Evolutionary conservation across 1,140 invertebrate genomes (phyloP), one percentile per base, ranked within the genome.

Genomic region (Diuraphis noxia): DNA sequence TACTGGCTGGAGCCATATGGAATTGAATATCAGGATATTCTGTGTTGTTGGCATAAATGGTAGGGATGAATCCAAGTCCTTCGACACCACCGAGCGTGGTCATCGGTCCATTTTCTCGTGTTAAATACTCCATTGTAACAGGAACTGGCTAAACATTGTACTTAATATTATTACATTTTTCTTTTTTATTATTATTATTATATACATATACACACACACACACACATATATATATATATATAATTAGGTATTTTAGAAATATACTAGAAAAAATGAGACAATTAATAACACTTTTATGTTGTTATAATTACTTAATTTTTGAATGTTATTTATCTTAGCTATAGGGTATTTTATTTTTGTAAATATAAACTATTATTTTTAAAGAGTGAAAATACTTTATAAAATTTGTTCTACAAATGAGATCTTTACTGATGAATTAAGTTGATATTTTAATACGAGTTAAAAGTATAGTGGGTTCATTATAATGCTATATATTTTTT

Each of bases 11-110:
- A 4, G 97, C 97, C 96, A 98, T 97, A 92, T 98, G 97, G 91
- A 98, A 97, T 92, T 98, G 97, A 90, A 98, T 96, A 93, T 98
- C 97, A 0, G 97, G 97, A 94, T 96, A 97, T 88, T 96, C 94
- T 2, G 95, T 96, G 81, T 94, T 93, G 93, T 97, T 97, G 0
- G 97, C 97, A 93, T 96, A 97, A 91, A 95, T 96, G 0, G 97
- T 97, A 92, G 97, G 97, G 0, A 98, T 95, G 93, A 97, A 98
- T 4, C 96, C 97, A 63, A 98, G 94, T 2, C 97, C 97, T 94
- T 98, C 97, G 6, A 98, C 96, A 0, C 97, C 97, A 5, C 97
- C 97, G 1, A 98, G 93, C 0, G 96, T 96, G 0, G 97, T 97
- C 97, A 97, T 97, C 0, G 97, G 97, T 4, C 97, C 97, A 93